Percentiles rank a stretch among this genome's conserved stretches.
These are phyloP conservation scores for Oreocharis arfaki DNA, from an alignment of 2,113 vertebrate species.

Conservation along the genomic window DNA sequence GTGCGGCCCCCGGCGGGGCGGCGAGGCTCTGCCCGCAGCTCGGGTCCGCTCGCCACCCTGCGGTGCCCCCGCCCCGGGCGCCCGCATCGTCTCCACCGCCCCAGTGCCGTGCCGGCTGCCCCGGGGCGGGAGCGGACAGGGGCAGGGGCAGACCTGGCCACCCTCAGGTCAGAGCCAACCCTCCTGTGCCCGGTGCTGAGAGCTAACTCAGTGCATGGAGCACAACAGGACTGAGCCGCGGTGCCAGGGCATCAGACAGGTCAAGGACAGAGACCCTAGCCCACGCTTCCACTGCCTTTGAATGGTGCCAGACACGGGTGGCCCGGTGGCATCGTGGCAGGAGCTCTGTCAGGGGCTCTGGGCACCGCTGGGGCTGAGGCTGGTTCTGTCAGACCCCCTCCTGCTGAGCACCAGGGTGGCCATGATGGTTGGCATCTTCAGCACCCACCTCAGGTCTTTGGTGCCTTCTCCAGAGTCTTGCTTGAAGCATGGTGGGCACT, in stretches of 20 bases:
- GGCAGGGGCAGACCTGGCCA: neutral
- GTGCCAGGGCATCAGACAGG: too few species aligned
- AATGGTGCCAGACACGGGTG: neutral
- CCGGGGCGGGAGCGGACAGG: neutral
- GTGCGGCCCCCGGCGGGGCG: neutral
- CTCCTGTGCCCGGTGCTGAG: neutral
- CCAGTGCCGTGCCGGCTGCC: neutral
- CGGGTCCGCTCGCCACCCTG: neutral
- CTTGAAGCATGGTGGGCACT: accelerated
- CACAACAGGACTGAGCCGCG: accelerated
- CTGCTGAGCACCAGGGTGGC: too few species aligned
- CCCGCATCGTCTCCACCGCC: neutral
- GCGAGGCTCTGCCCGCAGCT: neutral
- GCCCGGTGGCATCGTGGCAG: neutral
- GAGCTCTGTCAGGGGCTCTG: neutral
- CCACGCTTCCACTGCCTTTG: neutral
- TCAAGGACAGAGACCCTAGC: neutral
- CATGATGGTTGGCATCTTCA: neutral
- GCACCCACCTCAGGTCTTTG: neutral
- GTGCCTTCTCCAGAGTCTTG: neutral
- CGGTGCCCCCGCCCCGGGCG: neutral
- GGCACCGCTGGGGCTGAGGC: neutral
- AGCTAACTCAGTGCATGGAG: neutral
- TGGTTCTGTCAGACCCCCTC: neutral
- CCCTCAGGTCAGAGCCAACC: too few species aligned